Evolutionary conservation across 2,888 invertebrate species (phyloP), one percentile per base, ranked within the genome.

Genomic region (Nebria brevicollis): DNA sequence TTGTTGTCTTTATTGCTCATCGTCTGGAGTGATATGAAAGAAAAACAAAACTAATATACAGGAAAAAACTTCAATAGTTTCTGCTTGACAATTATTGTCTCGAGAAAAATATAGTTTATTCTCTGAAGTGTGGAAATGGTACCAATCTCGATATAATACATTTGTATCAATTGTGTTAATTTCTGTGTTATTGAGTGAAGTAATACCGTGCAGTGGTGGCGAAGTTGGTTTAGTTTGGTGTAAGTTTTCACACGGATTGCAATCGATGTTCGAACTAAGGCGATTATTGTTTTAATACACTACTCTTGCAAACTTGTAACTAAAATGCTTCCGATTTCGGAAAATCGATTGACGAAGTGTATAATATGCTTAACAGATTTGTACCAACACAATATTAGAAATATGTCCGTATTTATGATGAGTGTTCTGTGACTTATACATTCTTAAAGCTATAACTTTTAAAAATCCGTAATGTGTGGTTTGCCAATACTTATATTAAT

Each of bases 271-370:
- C 11, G 13, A 54, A 54, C 54, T 54, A 54, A 54, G 54, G 54
- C 54, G 54, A 54, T 54, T 54, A 54, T 54, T 54, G 54, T 54
- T 54, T 54, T 54, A 54, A 54, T 54, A 54, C 54, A 54, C 54
- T 54, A 13, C 54, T 54, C 54, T 54, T 54, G 54, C 13, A 5
- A 54, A 54, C 54, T 54, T 54, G 54, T 54, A 54, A 54, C 54
- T 1, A 11, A 54, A 54, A 54, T 54, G 54, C 8, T 11, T 13
- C 13, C 54, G 8, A 54, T 11, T 54, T 54, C 54, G 7, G 54
- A 54, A 11, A 7, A 54, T 54, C 13, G 54, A 54, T 54, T 54
- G 11, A 13, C 54, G 54, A 54, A 54, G 6, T 54, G 54, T 54
- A 54, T 54, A 54, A 54, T 54, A 11, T 11, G 54, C 4, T 8